Evolutionary conservation across 35 echinoderm and acorn worm genomes (phyloP).

Genomic region (Lytechinus pictus): DNA sequence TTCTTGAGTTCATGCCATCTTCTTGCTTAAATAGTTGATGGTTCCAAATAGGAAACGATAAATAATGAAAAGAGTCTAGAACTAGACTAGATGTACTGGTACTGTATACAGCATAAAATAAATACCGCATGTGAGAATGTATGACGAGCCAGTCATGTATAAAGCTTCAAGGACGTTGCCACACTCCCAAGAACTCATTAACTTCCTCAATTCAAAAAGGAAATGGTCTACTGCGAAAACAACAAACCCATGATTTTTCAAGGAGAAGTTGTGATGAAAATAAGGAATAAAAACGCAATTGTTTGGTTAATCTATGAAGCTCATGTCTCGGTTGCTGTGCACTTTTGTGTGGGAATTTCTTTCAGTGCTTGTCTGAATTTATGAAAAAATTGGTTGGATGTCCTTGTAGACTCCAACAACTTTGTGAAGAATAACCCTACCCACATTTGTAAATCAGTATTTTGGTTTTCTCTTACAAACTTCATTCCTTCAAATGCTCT

Average conservation of each 20-base stretch:
- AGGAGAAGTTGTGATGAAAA: background rate
- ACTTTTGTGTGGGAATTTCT: background rate
- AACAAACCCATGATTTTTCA: background rate
- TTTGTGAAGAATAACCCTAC: background rate
- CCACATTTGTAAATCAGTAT: background rate
- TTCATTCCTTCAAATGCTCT: background rate
- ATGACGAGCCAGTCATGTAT: background rate
- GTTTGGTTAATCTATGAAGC: background rate
- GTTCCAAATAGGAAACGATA: too few relatives aligned
- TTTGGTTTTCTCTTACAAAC: background rate
- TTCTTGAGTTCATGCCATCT: too few relatives aligned
- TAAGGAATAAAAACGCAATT: background rate
- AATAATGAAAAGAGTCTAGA: too few relatives aligned
- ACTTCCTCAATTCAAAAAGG: background rate
- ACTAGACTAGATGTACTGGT: too few relatives aligned
- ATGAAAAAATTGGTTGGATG: background rate
- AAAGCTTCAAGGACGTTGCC: background rate
- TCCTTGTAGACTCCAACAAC: background rate
- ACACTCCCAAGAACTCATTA: background rate
- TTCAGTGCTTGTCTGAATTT: background rate
- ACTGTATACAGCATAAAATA: background rate
- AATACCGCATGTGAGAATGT: background rate
- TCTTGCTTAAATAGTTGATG: too few relatives aligned
- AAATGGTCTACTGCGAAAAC: background rate
- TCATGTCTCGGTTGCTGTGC: background rate